Percentiles rank a stretch among this genome's conserved stretches.
Evolutionary conservation across 2,113 vertebrate genomes (phyloP).

Genomic region (Gallinago undulata): DNA sequence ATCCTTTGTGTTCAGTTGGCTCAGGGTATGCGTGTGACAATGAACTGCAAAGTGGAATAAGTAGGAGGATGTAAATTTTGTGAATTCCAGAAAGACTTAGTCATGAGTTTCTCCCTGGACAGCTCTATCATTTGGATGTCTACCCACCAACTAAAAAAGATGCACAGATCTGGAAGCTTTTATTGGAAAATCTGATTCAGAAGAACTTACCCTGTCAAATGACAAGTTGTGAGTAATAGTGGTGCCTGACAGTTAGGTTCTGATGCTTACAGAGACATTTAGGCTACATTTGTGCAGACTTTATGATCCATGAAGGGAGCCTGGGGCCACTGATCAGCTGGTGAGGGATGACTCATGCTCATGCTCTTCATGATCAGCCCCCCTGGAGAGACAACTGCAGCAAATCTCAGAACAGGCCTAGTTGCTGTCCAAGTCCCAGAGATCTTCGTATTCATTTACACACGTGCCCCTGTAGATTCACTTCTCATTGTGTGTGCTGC

Average conservation of each 20-base stretch:
- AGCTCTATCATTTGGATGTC: slow-evolving; percentile 2
- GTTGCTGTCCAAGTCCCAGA: fast-evolving
- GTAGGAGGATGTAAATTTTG: not conserved
- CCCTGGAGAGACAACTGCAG: not conserved
- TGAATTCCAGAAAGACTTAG: not conserved
- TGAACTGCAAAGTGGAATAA: not conserved
- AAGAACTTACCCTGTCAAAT: not conserved
- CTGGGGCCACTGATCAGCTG: not conserved
- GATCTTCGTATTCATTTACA: not conserved
- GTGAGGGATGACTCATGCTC: not conserved
- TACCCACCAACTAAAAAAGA: not conserved
- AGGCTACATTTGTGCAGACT: not conserved
- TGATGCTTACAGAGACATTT: not conserved
- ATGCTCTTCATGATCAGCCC: not conserved
- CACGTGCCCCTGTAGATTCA: fast-evolving
- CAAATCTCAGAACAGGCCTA: not conserved
- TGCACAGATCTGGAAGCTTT: not conserved
- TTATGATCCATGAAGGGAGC: not conserved
- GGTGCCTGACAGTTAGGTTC: not conserved
- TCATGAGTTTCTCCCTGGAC: not conserved
- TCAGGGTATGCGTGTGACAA: not conserved
- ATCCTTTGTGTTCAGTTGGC: not conserved
- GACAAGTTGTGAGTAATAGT: not conserved
- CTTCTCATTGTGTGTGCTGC: not conserved
- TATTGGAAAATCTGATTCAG: not conserved